Conservation (phyloP, 2,888 invertebrate species). For the Acanthacorydalis orientalis region DNA sequence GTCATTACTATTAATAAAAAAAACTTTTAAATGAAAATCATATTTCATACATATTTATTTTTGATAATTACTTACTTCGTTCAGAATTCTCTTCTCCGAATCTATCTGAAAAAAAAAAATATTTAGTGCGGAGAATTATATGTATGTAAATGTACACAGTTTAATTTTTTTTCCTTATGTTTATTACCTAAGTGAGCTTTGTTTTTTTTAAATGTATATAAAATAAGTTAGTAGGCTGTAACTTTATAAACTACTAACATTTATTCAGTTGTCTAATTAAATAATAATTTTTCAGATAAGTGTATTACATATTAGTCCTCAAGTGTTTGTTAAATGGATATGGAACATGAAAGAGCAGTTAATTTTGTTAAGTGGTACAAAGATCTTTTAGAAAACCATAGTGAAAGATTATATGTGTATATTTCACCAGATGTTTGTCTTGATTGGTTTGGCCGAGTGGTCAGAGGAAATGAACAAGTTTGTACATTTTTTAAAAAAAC, state of each 20-base stretch:
- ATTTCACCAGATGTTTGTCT: constrained; percentile 26
- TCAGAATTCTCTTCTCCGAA: constrained; percentile 18
- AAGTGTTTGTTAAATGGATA: constrained; percentile 11
- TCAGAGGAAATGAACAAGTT: constrained; percentile 39
- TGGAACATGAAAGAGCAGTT: constrained; percentile 17
- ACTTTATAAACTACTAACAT: background rate
- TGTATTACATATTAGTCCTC: background rate
- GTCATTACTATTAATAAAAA: too few relatives aligned
- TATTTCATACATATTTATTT: background rate
- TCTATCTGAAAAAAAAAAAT: constrained; percentile 18
- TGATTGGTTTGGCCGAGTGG: constrained; percentile 47
- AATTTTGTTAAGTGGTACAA: constrained; percentile 21
- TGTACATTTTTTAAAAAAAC: constrained; percentile 36
- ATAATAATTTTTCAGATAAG: background rate
- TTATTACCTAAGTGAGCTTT: background rate
- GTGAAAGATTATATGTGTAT: constrained; percentile 18
- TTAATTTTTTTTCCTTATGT: background rate
- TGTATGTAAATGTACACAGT: background rate
- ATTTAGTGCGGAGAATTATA: background rate
- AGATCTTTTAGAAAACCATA: constrained; percentile 22
- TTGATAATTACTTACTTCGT: constrained; percentile 17
- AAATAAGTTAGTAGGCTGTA: background rate
- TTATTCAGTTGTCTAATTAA: background rate
- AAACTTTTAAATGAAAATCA: background rate
- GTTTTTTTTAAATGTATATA: background rate